Conservation (phyloP, 2,113 vertebrate species). For the Alosa alosa region DNA sequence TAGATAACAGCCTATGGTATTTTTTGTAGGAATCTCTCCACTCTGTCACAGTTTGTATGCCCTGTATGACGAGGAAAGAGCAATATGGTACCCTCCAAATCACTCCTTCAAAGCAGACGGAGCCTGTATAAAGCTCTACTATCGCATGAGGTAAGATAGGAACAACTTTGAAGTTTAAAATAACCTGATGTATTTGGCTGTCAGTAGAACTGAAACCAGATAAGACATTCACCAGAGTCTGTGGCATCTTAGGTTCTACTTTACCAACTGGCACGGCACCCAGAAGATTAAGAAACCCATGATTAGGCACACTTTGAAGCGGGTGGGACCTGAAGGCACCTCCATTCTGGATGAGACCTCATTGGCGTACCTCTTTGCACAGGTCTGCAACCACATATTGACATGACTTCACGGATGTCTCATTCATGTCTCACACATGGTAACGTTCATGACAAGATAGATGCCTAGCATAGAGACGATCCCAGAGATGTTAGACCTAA, state of each 20-base stretch:
- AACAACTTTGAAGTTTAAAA: neutral
- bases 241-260: conserved; percentile 72
- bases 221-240: neutral
- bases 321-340: conserved; percentile 62
- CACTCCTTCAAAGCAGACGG: conserved; percentile 71
- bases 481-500: neutral
- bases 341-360: conserved; percentile 77
- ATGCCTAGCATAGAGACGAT: neutral
- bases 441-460: neutral
- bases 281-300: conserved; percentile 72
- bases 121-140: conserved; percentile 71
- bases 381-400: conserved; percentile 62
- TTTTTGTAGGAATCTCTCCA: conserved; percentile 75
- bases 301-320: conserved; percentile 73
- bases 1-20: neutral
- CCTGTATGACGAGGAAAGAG: conserved; percentile 73
- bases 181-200: neutral
- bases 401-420: neutral
- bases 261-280: conserved; percentile 84
- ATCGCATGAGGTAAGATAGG: conserved; percentile 79
- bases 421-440: neutral
- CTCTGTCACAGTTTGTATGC: conserved; percentile 83
- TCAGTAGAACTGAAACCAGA: neutral
- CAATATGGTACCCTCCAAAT: conserved; percentile 81
- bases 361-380: conserved; percentile 80